phyloP scores from a whole-genome alignment of 1,140 invertebrate genomes.

The Atta cephalotes region DNA sequence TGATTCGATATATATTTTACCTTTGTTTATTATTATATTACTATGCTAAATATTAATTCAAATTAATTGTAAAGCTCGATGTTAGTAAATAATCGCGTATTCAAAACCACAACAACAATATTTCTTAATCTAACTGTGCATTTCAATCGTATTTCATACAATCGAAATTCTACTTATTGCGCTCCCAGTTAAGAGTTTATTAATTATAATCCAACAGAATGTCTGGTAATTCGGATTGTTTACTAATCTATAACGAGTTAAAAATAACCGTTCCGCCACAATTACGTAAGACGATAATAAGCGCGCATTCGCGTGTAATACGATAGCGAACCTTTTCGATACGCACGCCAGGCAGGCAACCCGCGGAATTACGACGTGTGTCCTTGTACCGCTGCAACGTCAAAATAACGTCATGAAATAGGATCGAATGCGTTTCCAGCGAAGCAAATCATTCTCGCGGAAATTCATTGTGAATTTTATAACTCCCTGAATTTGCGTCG shows the following conservation, averaged over 20 bases:
- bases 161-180: neutral
- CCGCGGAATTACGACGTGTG: slow-evolving; percentile 41
- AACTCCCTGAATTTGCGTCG: neutral
- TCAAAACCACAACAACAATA: neutral
- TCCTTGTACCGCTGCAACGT: slow-evolving; percentile 47
- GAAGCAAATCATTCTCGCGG: neutral
- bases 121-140: neutral
- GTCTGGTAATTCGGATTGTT: neutral
- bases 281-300: slow-evolving; percentile 43
- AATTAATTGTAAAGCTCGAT: too few relatives aligned
- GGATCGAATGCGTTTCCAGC: slow-evolving; percentile 11
- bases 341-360: slow-evolving; percentile 10
- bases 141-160: neutral
- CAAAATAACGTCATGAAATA: slow-evolving; percentile 51
- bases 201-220: neutral
- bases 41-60: too few relatives aligned
- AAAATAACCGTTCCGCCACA: slow-evolving; percentile 41
- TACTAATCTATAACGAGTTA: slow-evolving; percentile 2
- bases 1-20: too few relatives aligned
- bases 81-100: too few relatives aligned
- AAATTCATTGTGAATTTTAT: slow-evolving; percentile 18
- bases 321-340: slow-evolving; percentile 48
- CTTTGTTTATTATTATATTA: too few relatives aligned
- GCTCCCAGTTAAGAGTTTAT: neutral
- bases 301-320: slow-evolving; percentile 35